Evolutionary conservation across 2,888 invertebrate genomes (phyloP), one percentile per base, ranked within the genome.

Genomic region (Drepanosiphum platanoidis): DNA sequence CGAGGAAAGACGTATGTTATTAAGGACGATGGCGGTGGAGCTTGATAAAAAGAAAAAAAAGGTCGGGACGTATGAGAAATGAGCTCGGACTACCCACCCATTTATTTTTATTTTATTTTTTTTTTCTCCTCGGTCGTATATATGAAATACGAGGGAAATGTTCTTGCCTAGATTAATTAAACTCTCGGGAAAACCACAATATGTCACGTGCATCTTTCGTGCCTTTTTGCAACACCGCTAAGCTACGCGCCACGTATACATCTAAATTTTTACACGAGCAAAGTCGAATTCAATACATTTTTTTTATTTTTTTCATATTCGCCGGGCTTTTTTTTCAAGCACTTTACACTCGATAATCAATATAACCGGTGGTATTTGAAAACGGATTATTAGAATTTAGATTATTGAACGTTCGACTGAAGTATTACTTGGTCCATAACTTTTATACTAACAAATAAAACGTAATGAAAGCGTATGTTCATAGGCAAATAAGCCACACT

Each of bases 151-250:
- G 81, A 82, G 81, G 61, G 58, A 82, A 82, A 84, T 39, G 75
- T 70, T 84, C 68, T 84, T 84, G 84, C 84, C 77, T 84, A 77
- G 84, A 84, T 84, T 84, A 84, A 84, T 84, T 84, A 84, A 84
- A 84, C 84, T 84, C 84, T 84, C 68, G 84, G 77, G 84, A 68
- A 84, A 84, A 84, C 77, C 30, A 46, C 83, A 75, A 75, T 77
- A 84, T 77, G 84, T 84, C 77, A 84, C 70, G 84, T 77, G 77
- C 66, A 52, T 84, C 68, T 77, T 66, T 58, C 84, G 39, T 64
- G 32, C 32, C 61, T 58, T 72, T 81, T 36, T 58, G n/a, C 36
- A 36, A 58, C 68, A 15, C 4, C 3, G 7, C 68, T 42, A 68
- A 27, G 66, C 52, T 79, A 32, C 18, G 68, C 68, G 39, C 79